phyloP scores from a whole-genome alignment of 2,888 invertebrate genomes.

The Ichneumoninae sp. region DNA sequence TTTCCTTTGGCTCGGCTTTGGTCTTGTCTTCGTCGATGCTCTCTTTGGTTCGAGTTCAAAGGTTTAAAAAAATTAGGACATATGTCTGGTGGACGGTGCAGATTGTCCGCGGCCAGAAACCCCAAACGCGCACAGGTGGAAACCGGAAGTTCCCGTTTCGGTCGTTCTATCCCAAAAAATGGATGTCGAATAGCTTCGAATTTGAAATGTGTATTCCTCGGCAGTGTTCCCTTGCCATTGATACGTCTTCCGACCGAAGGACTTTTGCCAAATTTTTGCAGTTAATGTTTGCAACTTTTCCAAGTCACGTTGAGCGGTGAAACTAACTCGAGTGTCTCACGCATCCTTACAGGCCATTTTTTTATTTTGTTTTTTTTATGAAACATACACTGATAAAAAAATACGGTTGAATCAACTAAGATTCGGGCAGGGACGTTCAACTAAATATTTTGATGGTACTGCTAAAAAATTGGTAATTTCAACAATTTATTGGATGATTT shows the following conservation, averaged over 20 bases:
- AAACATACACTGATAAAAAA: not conserved
- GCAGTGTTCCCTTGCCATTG: too few species aligned
- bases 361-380: not conserved
- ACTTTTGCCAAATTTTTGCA: not conserved
- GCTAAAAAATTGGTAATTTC: too few species aligned
- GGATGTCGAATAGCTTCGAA: not conserved
- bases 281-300: not conserved
- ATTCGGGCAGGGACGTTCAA: too few species aligned
- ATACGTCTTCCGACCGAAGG: too few species aligned
- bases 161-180: not conserved
- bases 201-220: not conserved
- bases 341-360: constrained; percentile 1
- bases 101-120: too few species aligned
- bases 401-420: too few species aligned
- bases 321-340: too few species aligned
- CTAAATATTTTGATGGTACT: too few species aligned
- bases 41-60: not conserved
- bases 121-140: too few species aligned
- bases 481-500: too few species aligned
- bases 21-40: not conserved
- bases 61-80: not conserved
- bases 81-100: not conserved
- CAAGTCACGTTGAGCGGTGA: too few species aligned
- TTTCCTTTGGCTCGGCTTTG: not conserved
- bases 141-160: too few species aligned